Conservation (phyloP, 1,140 invertebrate species). For the Drosophila kohkoa region DNA sequence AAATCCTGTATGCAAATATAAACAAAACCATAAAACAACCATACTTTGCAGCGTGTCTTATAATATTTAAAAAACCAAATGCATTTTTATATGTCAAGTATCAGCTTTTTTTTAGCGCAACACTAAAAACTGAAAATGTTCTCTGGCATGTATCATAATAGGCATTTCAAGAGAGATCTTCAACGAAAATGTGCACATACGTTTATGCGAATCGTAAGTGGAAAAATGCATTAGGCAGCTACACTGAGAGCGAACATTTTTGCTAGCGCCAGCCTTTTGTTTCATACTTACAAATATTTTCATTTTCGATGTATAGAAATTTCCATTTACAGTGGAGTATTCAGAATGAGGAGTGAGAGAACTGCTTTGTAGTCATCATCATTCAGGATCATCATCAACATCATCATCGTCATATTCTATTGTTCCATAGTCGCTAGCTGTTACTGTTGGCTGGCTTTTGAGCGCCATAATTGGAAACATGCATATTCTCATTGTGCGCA, state of each 20-base stretch:
- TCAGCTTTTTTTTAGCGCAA: neutral
- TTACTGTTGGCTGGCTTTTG: constrained; percentile 57
- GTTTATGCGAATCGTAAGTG: constrained; percentile 31
- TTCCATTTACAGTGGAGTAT: constrained; percentile 31
- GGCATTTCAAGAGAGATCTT: constrained; percentile 1
- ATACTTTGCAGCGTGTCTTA: neutral
- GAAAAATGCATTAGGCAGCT: constrained; percentile 49
- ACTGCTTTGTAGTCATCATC: constrained; percentile 38
- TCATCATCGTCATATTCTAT: constrained; percentile 34
- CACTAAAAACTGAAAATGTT: neutral
- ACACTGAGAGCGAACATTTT: constrained; percentile 8
- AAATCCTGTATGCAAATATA: too few relatives aligned
- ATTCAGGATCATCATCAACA: constrained; percentile 30
- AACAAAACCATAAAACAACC: neutral
- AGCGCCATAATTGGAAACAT: constrained; percentile 59
- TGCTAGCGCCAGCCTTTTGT: constrained; percentile 33
- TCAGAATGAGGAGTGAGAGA: neutral
- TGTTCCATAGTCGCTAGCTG: constrained; percentile 44
- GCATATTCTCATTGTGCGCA: constrained; percentile 50
- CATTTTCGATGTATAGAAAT: constrained; percentile 47
- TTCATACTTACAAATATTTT: constrained; percentile 35
- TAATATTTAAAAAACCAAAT: neutral
- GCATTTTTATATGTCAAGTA: constrained; percentile 23
- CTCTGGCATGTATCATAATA: constrained; percentile 3
- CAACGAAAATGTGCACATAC: constrained; percentile 15